phyloP scores from a whole-genome alignment of 2,797 vertebrate species.

The Fistularia tabacaria region DNA sequence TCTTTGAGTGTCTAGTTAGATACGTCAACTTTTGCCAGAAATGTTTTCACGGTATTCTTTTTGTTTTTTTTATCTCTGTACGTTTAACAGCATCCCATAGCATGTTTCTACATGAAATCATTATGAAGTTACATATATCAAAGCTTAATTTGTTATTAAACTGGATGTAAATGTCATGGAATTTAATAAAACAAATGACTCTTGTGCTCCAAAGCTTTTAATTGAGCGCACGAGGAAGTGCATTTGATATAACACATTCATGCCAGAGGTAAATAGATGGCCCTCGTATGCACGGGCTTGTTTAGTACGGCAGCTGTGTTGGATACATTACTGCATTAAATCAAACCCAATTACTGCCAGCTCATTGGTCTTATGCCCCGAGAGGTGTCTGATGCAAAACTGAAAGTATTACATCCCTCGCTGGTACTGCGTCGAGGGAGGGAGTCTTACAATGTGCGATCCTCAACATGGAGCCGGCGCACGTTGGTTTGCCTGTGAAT shows the following conservation, averaged over 20 bases:
- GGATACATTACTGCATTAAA: constrained; percentile 64
- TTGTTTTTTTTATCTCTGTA: too few relatives aligned
- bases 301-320: constrained; percentile 56
- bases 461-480: too few relatives aligned
- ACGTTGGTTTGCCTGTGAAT: too few relatives aligned
- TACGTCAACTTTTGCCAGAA: too few relatives aligned
- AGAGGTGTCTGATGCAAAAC: constrained; percentile 40
- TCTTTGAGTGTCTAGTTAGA: too few relatives aligned
- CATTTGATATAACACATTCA: constrained; percentile 47
- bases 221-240: constrained; percentile 27
- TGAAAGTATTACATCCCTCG: constrained; percentile 11
- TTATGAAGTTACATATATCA: not conserved
- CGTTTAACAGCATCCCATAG: too few relatives aligned
- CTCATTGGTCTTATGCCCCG: constrained; percentile 46
- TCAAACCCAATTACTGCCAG: constrained; percentile 64
- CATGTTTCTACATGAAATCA: constrained; percentile 3
- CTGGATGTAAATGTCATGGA: constrained; percentile 25
- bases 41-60: too few relatives aligned
- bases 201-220: constrained; percentile 23
- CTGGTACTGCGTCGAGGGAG: constrained; percentile 1
- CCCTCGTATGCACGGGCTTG: constrained; percentile 41
- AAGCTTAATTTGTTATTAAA: constrained; percentile 16
- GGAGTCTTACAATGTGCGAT: constrained; percentile 4
- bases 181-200: constrained; percentile 40
- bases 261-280: constrained; percentile 52